Evolutionary conservation across 2,113 vertebrate genomes (phyloP), one percentile per base, ranked within the genome.

Genomic region (Cisticola juncidis): DNA sequence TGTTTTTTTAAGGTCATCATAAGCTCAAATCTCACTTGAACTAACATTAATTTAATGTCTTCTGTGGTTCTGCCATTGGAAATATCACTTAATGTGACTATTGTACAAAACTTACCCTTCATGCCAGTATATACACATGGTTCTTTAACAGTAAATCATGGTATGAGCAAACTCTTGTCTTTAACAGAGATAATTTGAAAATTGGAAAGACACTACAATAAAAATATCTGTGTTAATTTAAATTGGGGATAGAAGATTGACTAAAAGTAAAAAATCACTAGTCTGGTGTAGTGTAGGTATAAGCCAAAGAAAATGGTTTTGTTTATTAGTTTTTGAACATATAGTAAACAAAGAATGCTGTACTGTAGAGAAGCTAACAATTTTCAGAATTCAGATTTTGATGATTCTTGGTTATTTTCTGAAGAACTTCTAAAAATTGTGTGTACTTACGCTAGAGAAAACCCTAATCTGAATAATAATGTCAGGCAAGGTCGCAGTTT

Each of bases 221-320:
- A 77, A 92, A 90, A 57, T 56, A 56, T 85, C 7, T 45, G 31
- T 57, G 51, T 86, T 66, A 88, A 48, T 96, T 96, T 95, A 94
- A 85, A 97, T 94, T 91, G 86, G 95, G 96, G 92, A 80, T 92
- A 96, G 81, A 93, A 93, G 83, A 65, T 94, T 94, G 84, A 62
- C 77, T 98, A 89, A 81, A 95, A 88, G 80, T 44, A 95, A 94
- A 95, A 95, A 50, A 84, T 97, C 86, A 80, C 61, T 97, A 96
- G 84, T 97, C 53, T 93, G 94, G 95, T 98, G 94, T 97, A 98
- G 95, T 97, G 97, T 98, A 97, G 96, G 47, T 97, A 98, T 98
- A 98, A 98, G 98, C 99, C 98, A 99, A 99, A 99, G 98, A 99
- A 97, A 97, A 95, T 97, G 98, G 97, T 98, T 98, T 89, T 97